Base-by-base conservation (phyloP, 2,113 vertebrate genomes). In the Rhea pennata region DNA sequence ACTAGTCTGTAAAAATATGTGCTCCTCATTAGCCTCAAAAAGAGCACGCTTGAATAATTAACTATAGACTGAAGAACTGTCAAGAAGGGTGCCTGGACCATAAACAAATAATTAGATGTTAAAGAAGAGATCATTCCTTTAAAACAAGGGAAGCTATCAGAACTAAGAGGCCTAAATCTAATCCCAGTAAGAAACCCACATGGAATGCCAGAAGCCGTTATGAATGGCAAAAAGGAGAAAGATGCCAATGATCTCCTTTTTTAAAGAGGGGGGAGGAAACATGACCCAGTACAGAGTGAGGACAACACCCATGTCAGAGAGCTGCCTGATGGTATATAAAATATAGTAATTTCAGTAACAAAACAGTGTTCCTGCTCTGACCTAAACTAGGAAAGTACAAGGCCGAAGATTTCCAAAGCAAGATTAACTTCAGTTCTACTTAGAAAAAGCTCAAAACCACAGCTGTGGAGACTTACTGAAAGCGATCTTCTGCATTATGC, bases 281-380 rank as follows among this genome's bases (percentile, higher is more conserved):
- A 24, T 15, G 17, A 20, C 4, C 23, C 40, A 19, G 26, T 20
- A 42, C 1, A 17, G 9, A 65, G 58, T 9, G 44, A 82, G 42
- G 54, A 66, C 9, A 24, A 48, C n/a, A 19, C 0, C 0, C 8
- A 23, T 4, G 20, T 23, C 87, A 61, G 6, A 83, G 46, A 66
- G 51, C n/a, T 81, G 79, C 56, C 36, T 5, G 14, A 16, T 5
- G 53, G 36, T 31, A 42, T 27, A 56, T 6, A 74, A 75, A 33
- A 23, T 1, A 23, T 2, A 46, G 14, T 73, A 6, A 15, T 13
- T 19, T 9, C 71, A 40, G 26, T 1, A 12, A 13, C 48, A 62
- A 22, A 82, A 65, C 15, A 54, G 15, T 2, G 12, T 2, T 76
- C 67, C 73, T 48, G 11, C 16, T 48, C 40, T 27, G 50, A 40